Base-by-base conservation (phyloP, 2,888 invertebrate genomes). In the Melipona beecheii region DNA sequence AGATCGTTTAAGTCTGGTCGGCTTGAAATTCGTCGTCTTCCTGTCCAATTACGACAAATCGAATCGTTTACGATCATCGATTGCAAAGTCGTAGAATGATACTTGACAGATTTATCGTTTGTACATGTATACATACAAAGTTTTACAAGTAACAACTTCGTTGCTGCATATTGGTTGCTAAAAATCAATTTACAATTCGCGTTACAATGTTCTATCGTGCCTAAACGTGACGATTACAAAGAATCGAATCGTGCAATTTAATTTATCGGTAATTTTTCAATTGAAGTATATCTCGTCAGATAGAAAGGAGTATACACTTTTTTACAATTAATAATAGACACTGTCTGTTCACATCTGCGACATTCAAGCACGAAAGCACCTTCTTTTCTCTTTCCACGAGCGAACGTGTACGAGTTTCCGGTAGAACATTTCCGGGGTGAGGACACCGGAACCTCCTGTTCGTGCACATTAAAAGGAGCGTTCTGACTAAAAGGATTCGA, bases 381-480 rank as follows among this genome's bases (percentile, higher is more conserved):
- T 3, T 31, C 5, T 13, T 43, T 1, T 15, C 5, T 17, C 9
- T 24, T 74, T 50, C 56, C 5, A 17, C 49, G 31, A 17, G 31
- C 68, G 21, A 54, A 62, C 52, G 62, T n/a, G 65, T 27, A 24
- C 17, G 13, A 24, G 19, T 56, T 64, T 66, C 77, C 84, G 70
- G 81, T 75, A 75, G 78, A 72, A 70, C 83, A 77, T 82, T 79
- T 65, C 74, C 74, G 70, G 0, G 43, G 50, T 68, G 66, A 78
- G 78, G 77, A 77, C 62, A 84, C 70, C 70, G 84, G 81, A 76
- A 79, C 78, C 74, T 27, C 72, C 76, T 80, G 69, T 71, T 27
- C 72, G 74, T 80, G 69, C 72, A 77, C 81, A 89, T 89, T 89
- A 89, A 87, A 89, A 89, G 52, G 84, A 83, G 78, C 84, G 86